phyloP scores from a whole-genome alignment of 2,888 invertebrate genomes.

The Drosophila cognata region DNA sequence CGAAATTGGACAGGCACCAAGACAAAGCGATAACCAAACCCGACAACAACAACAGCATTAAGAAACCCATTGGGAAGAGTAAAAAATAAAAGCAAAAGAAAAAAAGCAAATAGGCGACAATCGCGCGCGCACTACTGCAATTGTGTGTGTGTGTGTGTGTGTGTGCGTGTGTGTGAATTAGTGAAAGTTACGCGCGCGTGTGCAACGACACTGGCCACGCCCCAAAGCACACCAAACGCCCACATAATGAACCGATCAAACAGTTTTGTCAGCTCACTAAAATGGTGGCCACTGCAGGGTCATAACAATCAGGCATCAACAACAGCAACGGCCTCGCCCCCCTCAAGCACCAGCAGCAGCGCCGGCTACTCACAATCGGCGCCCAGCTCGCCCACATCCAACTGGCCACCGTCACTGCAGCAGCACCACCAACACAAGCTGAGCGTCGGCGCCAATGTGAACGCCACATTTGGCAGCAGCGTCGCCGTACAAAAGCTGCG shows the following conservation, averaged over 20 bases:
- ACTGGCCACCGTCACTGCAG: constrained; percentile 65
- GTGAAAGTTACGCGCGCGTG: constrained; percentile 65
- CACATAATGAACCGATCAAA: constrained; percentile 83
- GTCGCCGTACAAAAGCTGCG: constrained; percentile 90
- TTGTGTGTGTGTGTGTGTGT: constrained; percentile 48
- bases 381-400: constrained; percentile 71
- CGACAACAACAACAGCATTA: not conserved
- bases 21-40: constrained; percentile 29
- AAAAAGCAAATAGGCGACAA: constrained; percentile 8
- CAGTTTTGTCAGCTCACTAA: constrained; percentile 84
- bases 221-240: constrained; percentile 25
- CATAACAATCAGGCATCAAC: constrained; percentile 71
- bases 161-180: constrained; percentile 46
- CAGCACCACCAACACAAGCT: constrained; percentile 53
- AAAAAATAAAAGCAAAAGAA: constrained; percentile 18
- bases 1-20: constrained; percentile 4
- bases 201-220: constrained; percentile 38
- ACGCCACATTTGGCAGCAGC: constrained; percentile 83
- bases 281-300: constrained; percentile 84
- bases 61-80: constrained; percentile 26
- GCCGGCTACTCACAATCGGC: constrained; percentile 71
- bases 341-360: constrained; percentile 40
- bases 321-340: constrained; percentile 22
- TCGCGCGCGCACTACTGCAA: constrained; percentile 48
- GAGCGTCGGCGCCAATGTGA: constrained; percentile 52